Evolutionary conservation across 2,113 vertebrate species (phyloP), one percentile per base, ranked within the genome.

Genomic region (Astatoreochromis straeleni): DNA sequence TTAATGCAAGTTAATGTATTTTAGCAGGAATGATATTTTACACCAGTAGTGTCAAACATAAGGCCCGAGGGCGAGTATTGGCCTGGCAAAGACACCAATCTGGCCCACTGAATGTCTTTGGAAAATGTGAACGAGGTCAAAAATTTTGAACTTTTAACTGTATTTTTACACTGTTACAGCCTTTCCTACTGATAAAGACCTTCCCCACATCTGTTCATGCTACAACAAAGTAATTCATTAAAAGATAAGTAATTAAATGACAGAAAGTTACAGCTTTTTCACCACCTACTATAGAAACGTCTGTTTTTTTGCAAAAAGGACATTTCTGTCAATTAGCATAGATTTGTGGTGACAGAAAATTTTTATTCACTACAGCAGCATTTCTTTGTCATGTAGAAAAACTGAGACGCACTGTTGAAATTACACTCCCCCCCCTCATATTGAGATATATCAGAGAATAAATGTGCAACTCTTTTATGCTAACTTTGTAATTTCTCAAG

Each of bases 391-490:
- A 12, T 63, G 9, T 7, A n/a, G 4, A 35, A 35, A 65, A 35
- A 65, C 19, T 38, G 60, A 65, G 19, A 65, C 1, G 1, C 10
- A 65, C 60, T n/a, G 31, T 38, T 65, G 31, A 65, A 65, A 65
- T 38, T 12, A n/a, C 6, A n/a, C 17, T 6, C 1, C 4, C 1
- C 3, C 9, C 2, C 1, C 3, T 1, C 1, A 24, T 26, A n/a
- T 65, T 65, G 31, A 35, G 31, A 12, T 0, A 35, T 12, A 65
- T 38, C 60, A 65, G 60, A 65, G 17, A 12, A 38, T 7, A n/a
- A 65, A 65, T 65, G 17, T 65, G 60, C 60, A 65, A 12, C 6
- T 65, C 6, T 35, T 38, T 38, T 38, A 65, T 38, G 7, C 31
- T 0, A 38, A 65, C 31, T 65, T 3, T 65, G 17, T 3, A 65